Evolutionary conservation across 1,140 invertebrate genomes (phyloP).

Genomic region (Bombus turneri): DNA sequence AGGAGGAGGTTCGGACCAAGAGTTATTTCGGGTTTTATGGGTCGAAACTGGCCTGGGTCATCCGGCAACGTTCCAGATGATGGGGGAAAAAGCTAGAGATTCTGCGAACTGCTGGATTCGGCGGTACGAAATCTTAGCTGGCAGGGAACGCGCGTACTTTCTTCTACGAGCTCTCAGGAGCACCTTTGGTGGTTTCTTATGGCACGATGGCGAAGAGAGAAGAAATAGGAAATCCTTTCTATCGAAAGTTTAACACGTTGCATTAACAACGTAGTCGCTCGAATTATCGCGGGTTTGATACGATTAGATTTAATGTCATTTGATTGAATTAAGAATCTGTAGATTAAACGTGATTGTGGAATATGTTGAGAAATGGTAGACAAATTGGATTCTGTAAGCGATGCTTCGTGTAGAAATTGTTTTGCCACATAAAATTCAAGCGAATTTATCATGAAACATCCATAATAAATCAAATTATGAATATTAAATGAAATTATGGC

Average conservation of each 20-base stretch:
- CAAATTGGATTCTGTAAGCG: background rate
- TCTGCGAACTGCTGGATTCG: conserved; percentile 9
- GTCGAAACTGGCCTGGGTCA: conserved; percentile 66
- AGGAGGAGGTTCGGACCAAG: conserved; percentile 58
- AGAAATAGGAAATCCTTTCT: too few relatives aligned
- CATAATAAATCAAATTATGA: conserved; percentile 58
- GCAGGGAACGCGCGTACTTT: background rate
- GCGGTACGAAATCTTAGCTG: background rate
- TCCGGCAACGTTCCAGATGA: conserved; percentile 73
- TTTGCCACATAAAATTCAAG: conserved; percentile 15
- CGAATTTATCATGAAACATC: conserved; percentile 42
- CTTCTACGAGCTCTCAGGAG: background rate
- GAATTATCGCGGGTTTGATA: too few relatives aligned
- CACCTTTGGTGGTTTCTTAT: background rate
- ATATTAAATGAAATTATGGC: conserved; percentile 58
- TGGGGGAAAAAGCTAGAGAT: conserved; percentile 51
- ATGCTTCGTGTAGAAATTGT: background rate
- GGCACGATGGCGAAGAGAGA: too few relatives aligned
- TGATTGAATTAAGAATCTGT: too few relatives aligned
- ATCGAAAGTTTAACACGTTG: too few relatives aligned
- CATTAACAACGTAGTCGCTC: too few relatives aligned
- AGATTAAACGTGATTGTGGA: conserved; percentile 7
- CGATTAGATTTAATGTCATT: too few relatives aligned
- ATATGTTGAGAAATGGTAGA: background rate
- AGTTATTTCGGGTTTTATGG: conserved; percentile 76